Base-by-base conservation (phyloP, 2,888 invertebrate species). In the Mythimna albipuncta region DNA sequence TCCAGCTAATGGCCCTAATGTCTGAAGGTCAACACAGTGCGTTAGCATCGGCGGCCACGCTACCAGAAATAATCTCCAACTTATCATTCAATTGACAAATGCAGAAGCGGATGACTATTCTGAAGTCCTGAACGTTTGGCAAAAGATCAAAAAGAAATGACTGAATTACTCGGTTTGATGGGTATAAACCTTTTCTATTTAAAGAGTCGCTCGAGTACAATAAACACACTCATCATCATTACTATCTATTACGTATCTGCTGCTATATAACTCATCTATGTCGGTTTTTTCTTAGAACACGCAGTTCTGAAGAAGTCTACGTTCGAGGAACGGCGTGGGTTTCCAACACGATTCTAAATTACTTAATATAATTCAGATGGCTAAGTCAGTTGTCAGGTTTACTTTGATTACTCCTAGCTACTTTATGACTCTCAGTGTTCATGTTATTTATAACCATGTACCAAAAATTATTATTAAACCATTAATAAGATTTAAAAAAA, bases 81-180 rank as follows among this genome's bases (percentile, higher is more conserved):
- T 57, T 68, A 74, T 70, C 41, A 68, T 68, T 69, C 26, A 58
- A 68, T 69, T 58, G 41, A 69, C 58, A 83, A 62, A 57, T 52
- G 35, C 68, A 73, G 52, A 72, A 62, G 38, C 50, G 63, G 21
- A 64, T 71, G 54, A 69, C 35, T 75, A 57, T 69, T 55, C 2
- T 9, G 38, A 38, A 38, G 9, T 38, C 38, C 57, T 21, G 26
- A 69, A 70, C 21, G 64, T 69, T 86, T 89, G 89, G 89, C 88
- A 79, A 67, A 67, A 75, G 50, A 76, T 83, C 90, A 89, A 88
- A 84, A 84, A 80, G 69, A 85, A 83, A 74, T 71, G 41, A 80
- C 83, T 78, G 64, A 55, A 83, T 83, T 81, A 80, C 70, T 76
- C 76, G 67, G 68, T 69, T 79, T 72, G 58, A 74, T 69, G 32